phyloP scores from a whole-genome alignment of 2,888 invertebrate genomes.

The Empis stercorea region DNA sequence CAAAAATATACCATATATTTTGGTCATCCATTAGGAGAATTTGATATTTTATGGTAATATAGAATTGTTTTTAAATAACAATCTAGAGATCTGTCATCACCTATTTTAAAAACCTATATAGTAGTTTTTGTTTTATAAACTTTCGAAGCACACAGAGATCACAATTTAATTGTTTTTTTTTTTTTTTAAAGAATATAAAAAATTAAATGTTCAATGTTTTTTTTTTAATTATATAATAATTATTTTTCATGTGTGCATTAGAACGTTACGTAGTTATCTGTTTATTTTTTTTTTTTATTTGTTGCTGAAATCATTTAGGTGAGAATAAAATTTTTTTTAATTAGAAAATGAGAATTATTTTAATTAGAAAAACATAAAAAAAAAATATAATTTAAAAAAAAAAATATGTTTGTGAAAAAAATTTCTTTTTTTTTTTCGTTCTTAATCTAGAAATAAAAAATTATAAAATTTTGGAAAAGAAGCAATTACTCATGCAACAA shows the following conservation, averaged over 20 bases:
- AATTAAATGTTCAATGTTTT: not conserved
- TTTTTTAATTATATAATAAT: not conserved
- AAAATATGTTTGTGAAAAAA: not conserved
- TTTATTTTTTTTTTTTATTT: too few species aligned
- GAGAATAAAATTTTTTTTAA: conserved; percentile 19
- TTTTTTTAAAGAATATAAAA: not conserved
- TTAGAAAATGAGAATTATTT: conserved; percentile 13
- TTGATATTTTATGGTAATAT: too few species aligned
- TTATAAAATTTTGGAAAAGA: too few species aligned
- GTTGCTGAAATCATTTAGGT: conserved; percentile 23
- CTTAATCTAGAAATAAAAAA: not conserved
- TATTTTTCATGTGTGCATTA: conserved; percentile 15
- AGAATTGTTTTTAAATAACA: too few species aligned
- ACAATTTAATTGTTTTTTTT: not conserved
- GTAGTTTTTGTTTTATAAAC: too few species aligned
- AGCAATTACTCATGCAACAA: too few species aligned
- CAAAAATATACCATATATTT: too few species aligned
- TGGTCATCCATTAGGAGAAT: too few species aligned
- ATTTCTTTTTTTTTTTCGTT: not conserved
- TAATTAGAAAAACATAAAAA: conserved; percentile 5
- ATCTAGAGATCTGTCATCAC: too few species aligned
- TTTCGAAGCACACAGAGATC: too few species aligned
- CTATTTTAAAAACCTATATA: too few species aligned
- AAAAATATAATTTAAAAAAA: conserved; percentile 1
- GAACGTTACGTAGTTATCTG: conserved; percentile 16